Evolutionary conservation across 2,888 invertebrate genomes (phyloP), one percentile per base, ranked within the genome.

Genomic region (Tetranychus piercei): DNA sequence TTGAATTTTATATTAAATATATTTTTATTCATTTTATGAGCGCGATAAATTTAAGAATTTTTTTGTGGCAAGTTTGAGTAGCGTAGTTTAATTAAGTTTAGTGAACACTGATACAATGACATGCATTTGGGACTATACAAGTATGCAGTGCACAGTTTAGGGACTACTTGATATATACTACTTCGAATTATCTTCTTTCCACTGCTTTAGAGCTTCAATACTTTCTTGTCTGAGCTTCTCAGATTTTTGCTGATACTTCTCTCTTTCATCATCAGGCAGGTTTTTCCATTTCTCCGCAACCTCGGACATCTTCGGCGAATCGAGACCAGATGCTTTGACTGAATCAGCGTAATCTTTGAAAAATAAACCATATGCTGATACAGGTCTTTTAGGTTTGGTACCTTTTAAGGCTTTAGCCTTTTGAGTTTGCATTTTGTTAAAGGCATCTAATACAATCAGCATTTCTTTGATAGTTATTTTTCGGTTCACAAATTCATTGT

Each of bases 61-160:
- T 34, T 34, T 34, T 34, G 34, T 34, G 34, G 34, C 34, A 34
- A 34, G 34, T 34, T 34, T 34, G 34, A 34, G 4, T 34, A 34
- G 5, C 3, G 34, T 34, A 34, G 34, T 34, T 34, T 34, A 34
- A 34, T 34, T 34, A 34, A 34, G 34, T 34, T 34, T 34, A 34
- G 34, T 34, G 34, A 34, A 34, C 34, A 34, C 34, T 34, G 34
- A 34, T 3, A 5, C 34, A 34, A 34, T 34, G 34, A 5, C 34
- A 34, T 34, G 34, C 34, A 4, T 4, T 34, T 34, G 34, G 34
- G 5, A 34, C 34, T 34, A 34, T 34, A 34, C 34, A 34, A 34
- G 3, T 3, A 34, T 34, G 34, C 34, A 34, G 0, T 34, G 34
- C 34, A 34, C 5, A 34, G 20, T 81, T 87, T 65, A 18, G 20